phyloP scores from a whole-genome alignment of 2,113 vertebrate species.

The Sylvilagus bachmani region DNA sequence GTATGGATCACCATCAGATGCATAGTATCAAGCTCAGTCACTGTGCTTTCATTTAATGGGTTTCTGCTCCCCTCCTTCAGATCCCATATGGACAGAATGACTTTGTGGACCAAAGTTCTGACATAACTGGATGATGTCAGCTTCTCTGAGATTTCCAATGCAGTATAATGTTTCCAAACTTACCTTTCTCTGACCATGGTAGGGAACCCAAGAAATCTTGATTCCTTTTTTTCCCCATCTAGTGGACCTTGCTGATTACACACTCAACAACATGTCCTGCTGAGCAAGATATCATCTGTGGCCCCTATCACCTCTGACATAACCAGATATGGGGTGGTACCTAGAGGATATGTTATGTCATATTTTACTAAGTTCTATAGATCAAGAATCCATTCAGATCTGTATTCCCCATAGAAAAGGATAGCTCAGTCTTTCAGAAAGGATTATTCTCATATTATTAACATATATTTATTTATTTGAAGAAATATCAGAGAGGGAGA shows the following conservation, averaged over 20 bases:
- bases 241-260: not conserved
- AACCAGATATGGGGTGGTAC: not conserved
- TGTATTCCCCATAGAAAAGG: not conserved
- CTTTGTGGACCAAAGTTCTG: not conserved
- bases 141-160: not conserved
- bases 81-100: not conserved
- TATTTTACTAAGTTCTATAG: not conserved
- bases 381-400: not conserved
- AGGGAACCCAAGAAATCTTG: not conserved
- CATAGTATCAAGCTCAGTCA: not conserved
- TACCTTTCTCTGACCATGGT: not conserved
- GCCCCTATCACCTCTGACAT: not conserved
- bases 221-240: not conserved
- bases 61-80: not conserved
- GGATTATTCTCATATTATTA: not conserved
- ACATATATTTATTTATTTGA: no score
- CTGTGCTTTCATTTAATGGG: not conserved
- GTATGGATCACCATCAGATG: not conserved
- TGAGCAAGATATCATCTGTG: not conserved
- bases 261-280: not conserved
- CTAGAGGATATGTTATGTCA: not conserved
- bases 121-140: not conserved
- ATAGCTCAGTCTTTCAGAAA: conserved; percentile 37
- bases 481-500: no score
- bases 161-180: not conserved